phyloP scores from a whole-genome alignment of 2,888 invertebrate genomes.

The Embidobia sp. region DNA sequence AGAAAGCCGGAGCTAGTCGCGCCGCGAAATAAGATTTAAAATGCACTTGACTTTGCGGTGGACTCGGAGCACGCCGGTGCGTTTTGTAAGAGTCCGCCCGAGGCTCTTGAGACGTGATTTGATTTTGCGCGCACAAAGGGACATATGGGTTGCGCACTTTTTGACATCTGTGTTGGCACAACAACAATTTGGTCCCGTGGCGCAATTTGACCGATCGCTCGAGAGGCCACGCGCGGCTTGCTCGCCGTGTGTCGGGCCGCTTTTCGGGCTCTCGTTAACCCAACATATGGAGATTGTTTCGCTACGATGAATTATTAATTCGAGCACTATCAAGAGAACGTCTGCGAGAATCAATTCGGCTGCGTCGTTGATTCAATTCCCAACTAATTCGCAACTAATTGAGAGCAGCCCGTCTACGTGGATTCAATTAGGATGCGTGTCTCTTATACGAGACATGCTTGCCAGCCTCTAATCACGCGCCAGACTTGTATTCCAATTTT shows the following conservation, averaged over 20 bases:
- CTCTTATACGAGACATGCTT: no score
- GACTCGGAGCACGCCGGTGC: slow-evolving; percentile 5
- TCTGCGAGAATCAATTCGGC: slow-evolving; percentile 53
- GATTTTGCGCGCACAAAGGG: slow-evolving; percentile 54
- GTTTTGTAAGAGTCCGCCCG: slow-evolving; percentile 28
- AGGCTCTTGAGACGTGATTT: slow-evolving; percentile 55
- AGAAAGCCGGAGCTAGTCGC: slow-evolving; percentile 3
- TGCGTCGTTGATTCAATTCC: slow-evolving; percentile 72
- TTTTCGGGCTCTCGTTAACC: background rate
- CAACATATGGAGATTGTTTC: slow-evolving; percentile 71
- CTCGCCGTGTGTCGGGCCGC: slow-evolving; percentile 32
- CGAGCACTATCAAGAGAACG: slow-evolving; percentile 64
- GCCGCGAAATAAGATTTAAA: slow-evolving; percentile 41
- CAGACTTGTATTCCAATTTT: no score
- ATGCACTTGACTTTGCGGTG: slow-evolving; percentile 53
- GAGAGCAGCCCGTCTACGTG: slow-evolving; percentile 64
- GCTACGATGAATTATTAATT: slow-evolving; percentile 74
- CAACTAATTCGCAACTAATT: slow-evolving; percentile 67
- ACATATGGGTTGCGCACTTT: slow-evolving; percentile 68
- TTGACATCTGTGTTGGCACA: slow-evolving; percentile 80
- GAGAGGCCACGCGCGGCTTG: no score
- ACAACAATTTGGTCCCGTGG: slow-evolving; percentile 76
- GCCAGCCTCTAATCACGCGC: no score
- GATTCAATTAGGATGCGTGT: slow-evolving; percentile 16
- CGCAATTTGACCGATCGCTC: slow-evolving; percentile 52